A percentile compares a stretch with the other conserved stretches of the same genome.
Evolutionary conservation across 2,113 vertebrate genomes (phyloP).

Genomic region (Bombycilla garrulus): DNA sequence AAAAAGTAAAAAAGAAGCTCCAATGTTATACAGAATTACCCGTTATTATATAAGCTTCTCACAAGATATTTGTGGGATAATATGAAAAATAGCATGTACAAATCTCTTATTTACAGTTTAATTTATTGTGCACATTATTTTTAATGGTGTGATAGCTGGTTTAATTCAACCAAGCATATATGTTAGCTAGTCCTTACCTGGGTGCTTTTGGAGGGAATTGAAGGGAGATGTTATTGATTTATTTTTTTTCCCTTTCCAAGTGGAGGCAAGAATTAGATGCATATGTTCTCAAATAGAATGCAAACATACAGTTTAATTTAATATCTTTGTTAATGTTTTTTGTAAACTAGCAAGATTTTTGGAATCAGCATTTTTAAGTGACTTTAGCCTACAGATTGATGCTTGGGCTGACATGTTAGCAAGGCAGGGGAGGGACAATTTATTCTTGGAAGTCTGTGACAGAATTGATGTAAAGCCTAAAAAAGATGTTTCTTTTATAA

Average conservation of each 20-base stretch:
- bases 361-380: background rate
- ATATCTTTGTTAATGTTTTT: background rate
- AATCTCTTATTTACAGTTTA: background rate
- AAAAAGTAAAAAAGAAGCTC: background rate
- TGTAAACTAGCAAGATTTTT: background rate
- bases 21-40: background rate
- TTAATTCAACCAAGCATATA: background rate
- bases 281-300: background rate
- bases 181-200: background rate
- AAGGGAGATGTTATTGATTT: background rate
- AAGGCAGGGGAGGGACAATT: slow-evolving; percentile 8
- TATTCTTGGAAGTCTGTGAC: slow-evolving; percentile 34
- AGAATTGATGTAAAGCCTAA: slow-evolving; percentile 30
- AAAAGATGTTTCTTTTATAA: slow-evolving; percentile 38
- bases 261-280: background rate
- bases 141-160: background rate
- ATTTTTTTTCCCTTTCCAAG: background rate
- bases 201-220: background rate
- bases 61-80: background rate
- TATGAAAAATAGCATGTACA: background rate
- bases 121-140: background rate
- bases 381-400: background rate
- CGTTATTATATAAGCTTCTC: background rate
- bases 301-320: background rate
- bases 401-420: slow-evolving; percentile 11